Evolutionary conservation across 2,113 vertebrate species (phyloP), one percentile per base, ranked within the genome.

Genomic region (Heterochromis multidens): DNA sequence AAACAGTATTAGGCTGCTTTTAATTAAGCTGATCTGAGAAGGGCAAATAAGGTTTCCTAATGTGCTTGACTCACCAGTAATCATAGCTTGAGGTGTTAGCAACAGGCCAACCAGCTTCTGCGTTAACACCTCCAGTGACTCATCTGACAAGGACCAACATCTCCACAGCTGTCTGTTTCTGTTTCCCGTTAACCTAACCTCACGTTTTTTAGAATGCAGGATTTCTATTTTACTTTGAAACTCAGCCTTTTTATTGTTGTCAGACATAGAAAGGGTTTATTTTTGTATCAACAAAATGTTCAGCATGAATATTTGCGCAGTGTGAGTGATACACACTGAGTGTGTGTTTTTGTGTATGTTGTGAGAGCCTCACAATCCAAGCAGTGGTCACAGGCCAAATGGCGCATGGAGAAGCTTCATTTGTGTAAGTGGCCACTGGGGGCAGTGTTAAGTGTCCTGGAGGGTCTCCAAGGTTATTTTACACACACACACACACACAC

Each of bases 371-470:
- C 49, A 78, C 82, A 85, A 78, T 83, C 85, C 79, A 84, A 87
- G 67, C 37, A 78, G 77, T 84, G 58, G 84, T 87, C 19, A 19
- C 67, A 77, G 76, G 89, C 84, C 90, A 94, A 95, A 87, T 88
- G 85, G 87, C 9, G 58, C 89, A 88, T 57, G 78, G 63, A 87
- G 84, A 91, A 81, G 84, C 77, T 80, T 89, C 56, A 79, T 87
- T 85, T 88, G 87, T 58, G 62, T 84, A 91, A 93, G 78, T 92
- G 91, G 92, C 87, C 93, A 92, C 87, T 81, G 82, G 89, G 87
- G 92, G 94, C 90, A 86, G 88, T 81, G 87, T 90, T 90, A 91
- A 93, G 87, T 87, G 82, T 91, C 84, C 83, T 91, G 90, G 82
- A 89, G 85, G 88, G 86, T 89, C 91, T 93, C 86, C 76, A 87